Conservation (phyloP, 2,888 invertebrate species). For the Dusona sp. region DNA sequence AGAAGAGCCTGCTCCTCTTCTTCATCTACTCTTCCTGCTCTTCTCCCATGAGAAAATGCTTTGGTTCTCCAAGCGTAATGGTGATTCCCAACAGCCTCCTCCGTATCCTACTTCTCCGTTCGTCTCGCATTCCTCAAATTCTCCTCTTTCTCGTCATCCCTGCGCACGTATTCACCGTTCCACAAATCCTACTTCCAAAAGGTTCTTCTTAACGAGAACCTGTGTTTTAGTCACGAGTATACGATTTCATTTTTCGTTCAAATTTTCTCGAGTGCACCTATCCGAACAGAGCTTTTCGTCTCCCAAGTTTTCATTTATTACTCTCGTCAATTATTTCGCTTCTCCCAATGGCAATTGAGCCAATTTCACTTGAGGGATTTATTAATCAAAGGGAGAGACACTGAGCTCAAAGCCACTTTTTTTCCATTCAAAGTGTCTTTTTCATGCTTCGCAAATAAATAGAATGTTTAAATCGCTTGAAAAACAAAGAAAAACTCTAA, state of each 20-base stretch:
- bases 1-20: slow-evolving; percentile 24
- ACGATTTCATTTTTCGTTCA: background rate
- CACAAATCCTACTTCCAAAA: slow-evolving; percentile 8
- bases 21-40: slow-evolving; percentile 27
- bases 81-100: slow-evolving; percentile 29
- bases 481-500: too few relatives aligned
- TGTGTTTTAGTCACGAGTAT: slow-evolving; percentile 2
- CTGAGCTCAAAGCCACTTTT: background rate
- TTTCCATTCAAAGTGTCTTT: background rate
- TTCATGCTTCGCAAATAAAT: too few relatives aligned
- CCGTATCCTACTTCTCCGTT: slow-evolving; percentile 23
- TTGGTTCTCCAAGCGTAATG: slow-evolving; percentile 44
- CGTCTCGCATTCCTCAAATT: slow-evolving; percentile 6
- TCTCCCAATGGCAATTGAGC: background rate
- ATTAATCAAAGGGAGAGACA: background rate
- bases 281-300: background rate
- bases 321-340: background rate
- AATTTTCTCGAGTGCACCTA: background rate
- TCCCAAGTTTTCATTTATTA: background rate
- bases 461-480: too few relatives aligned
- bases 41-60: slow-evolving; percentile 28
- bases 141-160: background rate
- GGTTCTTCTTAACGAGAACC: background rate
- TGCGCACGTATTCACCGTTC: background rate
- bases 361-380: background rate